These are phyloP conservation scores for Brachionus manjavacas DNA, from an alignment of 1,140 invertebrate genomes.

Conservation along the genomic window DNA sequence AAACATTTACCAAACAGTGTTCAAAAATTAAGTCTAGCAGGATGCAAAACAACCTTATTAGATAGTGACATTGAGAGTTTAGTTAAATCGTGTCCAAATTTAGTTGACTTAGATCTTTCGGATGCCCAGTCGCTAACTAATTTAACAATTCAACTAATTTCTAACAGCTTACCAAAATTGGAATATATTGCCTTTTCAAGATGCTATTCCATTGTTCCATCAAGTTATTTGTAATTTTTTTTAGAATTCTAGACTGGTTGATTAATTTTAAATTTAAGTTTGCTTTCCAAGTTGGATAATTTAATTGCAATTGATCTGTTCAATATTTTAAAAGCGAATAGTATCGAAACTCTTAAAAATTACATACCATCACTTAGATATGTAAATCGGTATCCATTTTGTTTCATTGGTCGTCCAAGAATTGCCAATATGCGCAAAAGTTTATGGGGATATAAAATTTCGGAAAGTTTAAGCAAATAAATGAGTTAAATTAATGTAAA, in stretches of 20 bases:
- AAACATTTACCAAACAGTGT: slow-evolving; percentile 64
- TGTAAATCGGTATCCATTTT: slow-evolving; percentile 27
- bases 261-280: neutral
- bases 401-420: slow-evolving; percentile 2
- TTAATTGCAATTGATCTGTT: slow-evolving; percentile 16
- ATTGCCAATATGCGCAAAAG: slow-evolving; percentile 17
- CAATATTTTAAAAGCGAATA: slow-evolving; percentile 14
- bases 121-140: slow-evolving; percentile 71
- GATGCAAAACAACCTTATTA: slow-evolving; percentile 68
- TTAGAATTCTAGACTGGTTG: neutral
- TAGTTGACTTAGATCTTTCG: slow-evolving; percentile 78
- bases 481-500: neutral
- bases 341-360: slow-evolving; percentile 12
- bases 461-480: neutral
- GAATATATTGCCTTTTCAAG: slow-evolving; percentile 76
- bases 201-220: slow-evolving; percentile 71
- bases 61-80: slow-evolving; percentile 69
- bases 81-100: slow-evolving; percentile 64
- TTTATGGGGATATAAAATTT: slow-evolving; percentile 21
- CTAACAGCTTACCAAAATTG: slow-evolving; percentile 64
- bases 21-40: slow-evolving; percentile 72
- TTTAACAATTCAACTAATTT: slow-evolving; percentile 61
- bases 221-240: slow-evolving; percentile 62
- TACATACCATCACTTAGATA: slow-evolving; percentile 1
- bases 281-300: neutral